Evolutionary conservation across 1,140 invertebrate genomes (phyloP).

Genomic region (Oscheius sp.): DNA sequence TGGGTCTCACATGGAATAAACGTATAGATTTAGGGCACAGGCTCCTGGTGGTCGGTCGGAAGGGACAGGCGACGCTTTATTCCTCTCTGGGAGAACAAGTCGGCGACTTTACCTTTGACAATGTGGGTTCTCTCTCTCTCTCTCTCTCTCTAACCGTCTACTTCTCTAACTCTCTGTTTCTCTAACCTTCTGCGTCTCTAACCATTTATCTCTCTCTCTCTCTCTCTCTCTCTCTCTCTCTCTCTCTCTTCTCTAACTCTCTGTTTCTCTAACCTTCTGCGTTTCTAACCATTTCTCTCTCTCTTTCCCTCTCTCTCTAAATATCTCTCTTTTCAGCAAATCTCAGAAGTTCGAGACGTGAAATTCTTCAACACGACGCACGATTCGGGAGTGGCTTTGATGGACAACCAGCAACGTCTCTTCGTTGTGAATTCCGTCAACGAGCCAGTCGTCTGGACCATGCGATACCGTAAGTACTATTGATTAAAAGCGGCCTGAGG

Average conservation of each 20-base stretch:
- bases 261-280: too few relatives aligned
- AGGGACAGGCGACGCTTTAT: neutral
- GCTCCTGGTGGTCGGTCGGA: neutral
- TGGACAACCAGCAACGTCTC: slow-evolving; percentile 16
- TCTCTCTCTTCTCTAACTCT: too few relatives aligned
- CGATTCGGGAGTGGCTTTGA: slow-evolving; percentile 27
- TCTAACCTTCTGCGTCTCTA: too few relatives aligned
- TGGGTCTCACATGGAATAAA: neutral
- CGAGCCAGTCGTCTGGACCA: slow-evolving; percentile 26
- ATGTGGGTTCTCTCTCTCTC: too few relatives aligned
- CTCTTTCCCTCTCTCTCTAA: too few relatives aligned
- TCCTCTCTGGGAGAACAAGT: slow-evolving; percentile 23
- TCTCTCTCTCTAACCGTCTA: too few relatives aligned
- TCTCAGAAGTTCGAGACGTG: neutral
- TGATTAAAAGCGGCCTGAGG: neutral
- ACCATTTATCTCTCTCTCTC: too few relatives aligned
- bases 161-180: too few relatives aligned
- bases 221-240: too few relatives aligned
- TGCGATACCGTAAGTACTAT: slow-evolving; percentile 25
- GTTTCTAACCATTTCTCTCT: too few relatives aligned
- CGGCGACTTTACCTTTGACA: slow-evolving; percentile 1
- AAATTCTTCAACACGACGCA: slow-evolving; percentile 10
- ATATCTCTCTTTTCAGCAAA: slow-evolving; percentile 4
- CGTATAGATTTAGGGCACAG: slow-evolving; percentile 3
- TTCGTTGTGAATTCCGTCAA: slow-evolving; percentile 28